Evolutionary conservation across 2,113 vertebrate species (phyloP), one percentile per base, ranked within the genome.

Genomic region (Pteruthius melanotis): DNA sequence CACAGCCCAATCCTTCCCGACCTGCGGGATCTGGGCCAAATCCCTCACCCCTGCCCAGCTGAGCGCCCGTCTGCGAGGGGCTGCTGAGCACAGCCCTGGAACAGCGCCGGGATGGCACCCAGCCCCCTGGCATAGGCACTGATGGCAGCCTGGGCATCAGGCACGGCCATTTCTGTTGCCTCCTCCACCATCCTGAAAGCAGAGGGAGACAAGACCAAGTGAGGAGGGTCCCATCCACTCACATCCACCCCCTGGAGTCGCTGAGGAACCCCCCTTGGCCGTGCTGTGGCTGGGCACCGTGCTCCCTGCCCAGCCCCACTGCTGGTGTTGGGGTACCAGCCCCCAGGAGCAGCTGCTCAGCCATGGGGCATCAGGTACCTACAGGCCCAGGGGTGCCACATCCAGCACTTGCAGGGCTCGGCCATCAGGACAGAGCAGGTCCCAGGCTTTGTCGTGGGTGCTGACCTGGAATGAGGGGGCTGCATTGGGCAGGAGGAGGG

Each of bases 381-480:
- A 99, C 99, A 96, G 94, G 93, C 98, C 99, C 71, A 99, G 97
- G 37, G 97, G 97, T 2, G 95, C 79, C 33, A 99, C 96, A 19
- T 95, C 96, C 76, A 98, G 79, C 76, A 96, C 96, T 3, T 92
- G 95, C 42, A 98, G 95, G 76, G 96, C 94, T 95, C 94, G 83
- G 60, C 93, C 45, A 0, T 83, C 65, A 3, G 97, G 95, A 75
- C 31, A 90, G 28, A 99, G 97, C 72, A 99, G 95, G 91, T 99
- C 99, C 84, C 79, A 91, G 50, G 96, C 96, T 61, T 77, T 97
- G 72, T 98, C 97, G 0, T 97, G 98, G 53, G 90, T 69, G 31
- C 97, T 95, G 94, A 99, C 98, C 99, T 99, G 65, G 19, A 87
- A 74, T 3, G 27, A 20, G 60, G 45, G 15, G 54, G 35, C 35